Base-by-base conservation (phyloP, 2,797 vertebrate genomes). In the Anguilla marmorata region DNA sequence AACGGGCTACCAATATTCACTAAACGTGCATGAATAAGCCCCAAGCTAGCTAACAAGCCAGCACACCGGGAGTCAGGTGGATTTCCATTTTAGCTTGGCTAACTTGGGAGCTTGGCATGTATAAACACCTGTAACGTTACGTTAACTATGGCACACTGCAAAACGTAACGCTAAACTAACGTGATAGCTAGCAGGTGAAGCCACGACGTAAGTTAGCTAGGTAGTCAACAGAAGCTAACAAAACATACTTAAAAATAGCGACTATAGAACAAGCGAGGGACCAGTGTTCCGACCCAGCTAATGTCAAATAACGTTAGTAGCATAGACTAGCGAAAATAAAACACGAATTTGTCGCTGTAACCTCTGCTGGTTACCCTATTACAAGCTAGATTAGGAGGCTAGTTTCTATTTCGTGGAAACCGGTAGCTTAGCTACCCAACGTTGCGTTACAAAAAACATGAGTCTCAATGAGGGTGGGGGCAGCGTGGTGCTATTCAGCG, bases 361-460 rank as follows among this genome's bases (percentile, higher is more conserved):
- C 56, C 56, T 63, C 37, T 21, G 33, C 56, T 21, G 19, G 16
- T 16, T 63, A 11, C 5, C 52, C 12, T 21, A 33, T n/a, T 85
- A 58, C 24, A 85, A 16, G 11, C 45, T 80, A 72, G n/a, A 27
- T 9, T 54, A 54, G 89, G 87, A 60, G 27, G 48, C 85, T 85
- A 45, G 16, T 37, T 84, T 87, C 86, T 52, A 87, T 87, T 83
- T 66, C 45, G 45, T 48, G 80, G n/a, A 63, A 11, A 4, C 58
- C 86, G n/a, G 79, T 83, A 60, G 84, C n/a, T 69, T 93, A 91
- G 92, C 92, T 88, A 88, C 50, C n/a, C 27, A 54, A 21, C 7
- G 63, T 60, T 60, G 69, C 79, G 2, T 60, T 66, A 12, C 56
- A 27, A 41, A 87, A 41, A 66, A 76, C 50, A 76, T n/a, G n/a